Evolutionary conservation across 2,797 vertebrate species (phyloP), one percentile per base, ranked within the genome.

Genomic region (Spondyliosoma cantharus): DNA sequence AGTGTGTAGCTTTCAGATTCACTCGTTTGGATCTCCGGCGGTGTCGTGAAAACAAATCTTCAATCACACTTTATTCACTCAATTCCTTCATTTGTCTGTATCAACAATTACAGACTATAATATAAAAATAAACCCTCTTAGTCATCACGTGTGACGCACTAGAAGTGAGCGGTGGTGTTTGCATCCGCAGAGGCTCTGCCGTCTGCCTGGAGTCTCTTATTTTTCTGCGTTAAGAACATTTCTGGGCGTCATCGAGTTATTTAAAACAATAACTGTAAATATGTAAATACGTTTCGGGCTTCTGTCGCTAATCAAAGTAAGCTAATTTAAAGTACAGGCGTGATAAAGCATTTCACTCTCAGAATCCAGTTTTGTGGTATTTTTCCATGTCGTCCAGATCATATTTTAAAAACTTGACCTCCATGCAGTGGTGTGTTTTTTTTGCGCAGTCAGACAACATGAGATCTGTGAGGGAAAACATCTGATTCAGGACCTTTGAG

Each of bases 401-500:
- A 27, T 48, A 25, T 25, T 68, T 63, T 49, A 24, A 61, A 72
- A 65, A 57, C 69, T 19, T 20, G 19, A 56, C 24, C 37, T 66
- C 53, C 13, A 25, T 49, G 70, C 45, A 65, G 48, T 42, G n/a
- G 3, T 29, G 1, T 45, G 43, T 46, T 54, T 25, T 15, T 37
- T 72, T 64, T 72, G 15, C 61, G 12, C 56, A 27, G 65, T 59
- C 59, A 74, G 17, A 52, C 76, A 25, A 17, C 50, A 24, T 68
- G 20, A 24, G 20, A 52, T 56, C 71, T 65, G 57, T 37, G 70
- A 60, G 37, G n/a, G 42, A 0, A 60, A 74, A 76, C 65, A 14
- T 75, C 52, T 71, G 77, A 80, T 88, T 71, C 42, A 48, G 73
- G 79, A 80, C 57, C 25, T 74, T 73, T 81, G 15, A 29, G 61